These are phyloP conservation scores for Ophraella communa DNA, from an alignment of 2,888 invertebrate genomes.

Conservation along the genomic window DNA sequence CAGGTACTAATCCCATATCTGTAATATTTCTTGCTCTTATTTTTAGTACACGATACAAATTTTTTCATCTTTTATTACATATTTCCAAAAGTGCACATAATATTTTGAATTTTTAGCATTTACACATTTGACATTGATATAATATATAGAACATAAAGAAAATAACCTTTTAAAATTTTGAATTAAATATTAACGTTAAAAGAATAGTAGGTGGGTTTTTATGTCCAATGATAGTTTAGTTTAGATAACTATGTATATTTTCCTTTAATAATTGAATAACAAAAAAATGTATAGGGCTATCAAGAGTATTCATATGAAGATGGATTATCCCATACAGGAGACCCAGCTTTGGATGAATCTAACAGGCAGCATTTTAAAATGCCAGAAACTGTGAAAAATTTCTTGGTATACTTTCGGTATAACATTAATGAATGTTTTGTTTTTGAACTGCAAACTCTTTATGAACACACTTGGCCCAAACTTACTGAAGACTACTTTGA, in stretches of 20 bases:
- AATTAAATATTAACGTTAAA: background rate
- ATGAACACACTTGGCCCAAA: conserved; percentile 95
- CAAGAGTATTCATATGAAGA: conserved; percentile 59
- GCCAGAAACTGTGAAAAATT: conserved; percentile 85
- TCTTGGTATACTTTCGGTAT: conserved; percentile 85
- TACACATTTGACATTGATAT: conserved; percentile 18
- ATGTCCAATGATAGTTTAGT: conserved; percentile 26
- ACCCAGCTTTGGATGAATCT: conserved; percentile 79
- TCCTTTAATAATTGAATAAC: conserved; percentile 18
- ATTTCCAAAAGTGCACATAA: background rate
- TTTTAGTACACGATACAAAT: conserved; percentile 10
- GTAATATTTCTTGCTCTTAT: conserved; percentile 13
- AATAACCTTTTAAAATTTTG: background rate
- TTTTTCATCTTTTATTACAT: conserved; percentile 12
- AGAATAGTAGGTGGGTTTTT: background rate
- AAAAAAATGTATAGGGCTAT: conserved; percentile 43
- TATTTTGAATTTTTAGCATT: conserved; percentile 24
- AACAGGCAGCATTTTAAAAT: conserved; percentile 73
- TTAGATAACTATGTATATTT: background rate
- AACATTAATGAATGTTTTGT: conserved; percentile 88
- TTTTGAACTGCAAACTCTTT: conserved; percentile 92
- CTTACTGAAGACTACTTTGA: conserved; percentile 96
- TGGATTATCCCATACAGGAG: conserved; percentile 74
- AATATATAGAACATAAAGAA: background rate
- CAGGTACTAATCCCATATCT: conserved; percentile 55